These are phyloP conservation scores for Drosophila histrio DNA, from an alignment of 2,888 invertebrate species.

Conservation along the genomic window DNA sequence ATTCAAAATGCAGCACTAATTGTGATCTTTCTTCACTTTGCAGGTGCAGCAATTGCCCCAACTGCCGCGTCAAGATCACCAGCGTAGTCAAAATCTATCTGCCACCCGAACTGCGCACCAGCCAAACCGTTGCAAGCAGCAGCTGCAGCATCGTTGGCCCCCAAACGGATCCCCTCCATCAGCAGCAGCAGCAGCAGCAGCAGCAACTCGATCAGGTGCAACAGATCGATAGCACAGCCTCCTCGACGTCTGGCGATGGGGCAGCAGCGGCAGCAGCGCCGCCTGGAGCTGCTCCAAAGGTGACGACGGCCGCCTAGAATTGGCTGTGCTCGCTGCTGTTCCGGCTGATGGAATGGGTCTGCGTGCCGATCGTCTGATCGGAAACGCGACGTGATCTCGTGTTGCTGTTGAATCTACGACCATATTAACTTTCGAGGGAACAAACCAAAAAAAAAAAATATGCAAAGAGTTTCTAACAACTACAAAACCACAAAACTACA, in stretches of 20 bases:
- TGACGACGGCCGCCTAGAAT: slow-evolving; percentile 80
- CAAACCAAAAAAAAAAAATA: slow-evolving; percentile 55
- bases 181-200: slow-evolving; percentile 4
- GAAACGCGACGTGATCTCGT: slow-evolving; percentile 38
- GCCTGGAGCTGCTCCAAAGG: slow-evolving; percentile 65
- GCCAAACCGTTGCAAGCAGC: slow-evolving; percentile 49
- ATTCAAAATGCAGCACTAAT: not conserved
- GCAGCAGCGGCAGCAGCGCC: slow-evolving; percentile 23
- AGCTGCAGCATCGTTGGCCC: slow-evolving; percentile 23
- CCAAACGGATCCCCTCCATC: slow-evolving; percentile 6
- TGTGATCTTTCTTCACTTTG: slow-evolving; percentile 11
- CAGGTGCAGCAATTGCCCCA: slow-evolving; percentile 83
- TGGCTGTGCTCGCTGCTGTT: slow-evolving; percentile 82
- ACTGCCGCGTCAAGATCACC: slow-evolving; percentile 83
- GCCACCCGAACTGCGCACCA: slow-evolving; percentile 82
- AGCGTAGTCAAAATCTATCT: slow-evolving; percentile 83
- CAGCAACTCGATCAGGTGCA: slow-evolving; percentile 18
- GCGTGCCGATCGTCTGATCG: slow-evolving; percentile 80
- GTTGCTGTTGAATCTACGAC: slow-evolving; percentile 41
- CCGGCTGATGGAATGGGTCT: slow-evolving; percentile 83
- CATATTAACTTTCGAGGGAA: slow-evolving; percentile 54
- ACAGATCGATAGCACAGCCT: not conserved
- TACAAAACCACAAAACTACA: not conserved
- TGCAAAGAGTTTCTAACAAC: not conserved
- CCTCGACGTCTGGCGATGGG: slow-evolving; percentile 12